phyloP scores from a whole-genome alignment of 2,113 vertebrate genomes.

The Lophochroa leadbeateri region DNA sequence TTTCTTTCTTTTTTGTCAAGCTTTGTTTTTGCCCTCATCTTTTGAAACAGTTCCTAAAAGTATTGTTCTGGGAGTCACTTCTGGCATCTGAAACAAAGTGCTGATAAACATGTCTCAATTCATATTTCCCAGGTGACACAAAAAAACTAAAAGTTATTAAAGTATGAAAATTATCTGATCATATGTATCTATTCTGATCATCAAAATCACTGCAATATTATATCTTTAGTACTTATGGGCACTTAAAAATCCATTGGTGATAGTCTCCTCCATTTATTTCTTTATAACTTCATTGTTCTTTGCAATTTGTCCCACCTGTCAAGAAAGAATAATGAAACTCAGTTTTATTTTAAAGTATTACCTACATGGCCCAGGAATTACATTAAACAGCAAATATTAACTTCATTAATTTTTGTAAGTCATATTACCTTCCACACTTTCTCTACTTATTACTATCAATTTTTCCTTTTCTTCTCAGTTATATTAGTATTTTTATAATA shows the following conservation, averaged over 20 bases:
- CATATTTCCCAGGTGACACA: background rate
- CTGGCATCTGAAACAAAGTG: background rate
- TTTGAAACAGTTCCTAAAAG: background rate
- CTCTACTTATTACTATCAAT: background rate
- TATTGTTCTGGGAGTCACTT: no score
- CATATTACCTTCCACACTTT: background rate
- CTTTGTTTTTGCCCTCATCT: background rate
- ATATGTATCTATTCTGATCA: background rate
- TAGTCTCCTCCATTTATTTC: background rate
- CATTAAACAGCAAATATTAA: background rate
- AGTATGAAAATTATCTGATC: background rate
- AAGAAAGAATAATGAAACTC: background rate
- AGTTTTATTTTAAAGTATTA: background rate
- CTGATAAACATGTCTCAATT: background rate
- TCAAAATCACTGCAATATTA: background rate
- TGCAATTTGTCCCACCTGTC: background rate
- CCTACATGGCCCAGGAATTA: background rate
- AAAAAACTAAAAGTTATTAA: background rate
- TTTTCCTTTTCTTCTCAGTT: background rate
- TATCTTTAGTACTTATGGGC: background rate
- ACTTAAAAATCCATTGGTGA: background rate
- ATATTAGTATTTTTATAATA: background rate
- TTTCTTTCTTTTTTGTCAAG: background rate
- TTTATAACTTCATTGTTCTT: background rate
- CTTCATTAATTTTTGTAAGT: background rate